phyloP scores from a whole-genome alignment of 2,888 invertebrate genomes.

The Unio pictorum region DNA sequence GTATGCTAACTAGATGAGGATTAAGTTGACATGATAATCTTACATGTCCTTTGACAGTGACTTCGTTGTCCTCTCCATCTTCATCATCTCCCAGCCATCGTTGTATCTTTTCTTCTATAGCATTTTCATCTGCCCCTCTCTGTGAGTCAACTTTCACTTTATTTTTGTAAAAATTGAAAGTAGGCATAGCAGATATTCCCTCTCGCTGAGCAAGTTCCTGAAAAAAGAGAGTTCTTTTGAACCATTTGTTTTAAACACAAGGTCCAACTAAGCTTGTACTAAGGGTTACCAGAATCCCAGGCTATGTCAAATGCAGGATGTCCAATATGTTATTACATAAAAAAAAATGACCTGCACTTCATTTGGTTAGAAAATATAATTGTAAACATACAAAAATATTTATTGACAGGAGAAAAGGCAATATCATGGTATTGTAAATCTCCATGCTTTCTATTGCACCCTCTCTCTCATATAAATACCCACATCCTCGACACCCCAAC shows the following conservation, averaged over 20 bases:
- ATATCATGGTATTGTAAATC: too few species aligned
- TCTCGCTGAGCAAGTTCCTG: constrained; percentile 87
- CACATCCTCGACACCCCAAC: too few species aligned
- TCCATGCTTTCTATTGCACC: too few species aligned
- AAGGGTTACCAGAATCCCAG: neutral
- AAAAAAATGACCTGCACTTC: too few species aligned
- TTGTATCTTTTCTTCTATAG: constrained; percentile 90
- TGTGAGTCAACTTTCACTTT: constrained; percentile 80
- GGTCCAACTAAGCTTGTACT: neutral
- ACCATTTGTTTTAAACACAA: neutral
- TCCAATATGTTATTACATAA: too few species aligned
- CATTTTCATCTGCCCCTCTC: constrained; percentile 88
- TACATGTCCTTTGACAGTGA: constrained; percentile 67
- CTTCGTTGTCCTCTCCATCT: constrained; percentile 59
- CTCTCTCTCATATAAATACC: too few species aligned
- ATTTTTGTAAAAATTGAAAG: constrained; percentile 93
- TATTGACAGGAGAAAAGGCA: too few species aligned
- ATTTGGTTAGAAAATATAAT: too few species aligned
- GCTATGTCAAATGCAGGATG: too few species aligned
- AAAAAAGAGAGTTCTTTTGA: constrained; percentile 7
- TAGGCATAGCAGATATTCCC: constrained; percentile 97
- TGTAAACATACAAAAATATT: too few species aligned
- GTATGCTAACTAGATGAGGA: too few species aligned
- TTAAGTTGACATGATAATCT: constrained; percentile 17
- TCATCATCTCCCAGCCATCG: constrained; percentile 75